phyloP scores from a whole-genome alignment of 2,888 invertebrate species.

The Tiphia femorata region DNA sequence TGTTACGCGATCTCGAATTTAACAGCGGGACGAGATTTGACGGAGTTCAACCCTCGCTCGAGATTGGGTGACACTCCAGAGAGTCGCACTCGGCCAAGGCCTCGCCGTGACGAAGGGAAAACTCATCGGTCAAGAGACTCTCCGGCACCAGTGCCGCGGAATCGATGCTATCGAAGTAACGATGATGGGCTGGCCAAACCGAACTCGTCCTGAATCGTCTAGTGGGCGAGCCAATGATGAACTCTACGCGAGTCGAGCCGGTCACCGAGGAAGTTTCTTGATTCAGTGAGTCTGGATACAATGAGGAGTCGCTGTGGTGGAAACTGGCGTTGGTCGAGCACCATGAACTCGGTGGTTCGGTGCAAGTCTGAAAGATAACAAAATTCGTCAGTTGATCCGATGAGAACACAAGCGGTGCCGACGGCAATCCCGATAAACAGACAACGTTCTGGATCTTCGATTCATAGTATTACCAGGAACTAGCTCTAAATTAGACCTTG shows the following conservation, averaged over 20 bases:
- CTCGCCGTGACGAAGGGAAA: constrained; percentile 69
- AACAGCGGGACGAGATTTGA: too few species aligned
- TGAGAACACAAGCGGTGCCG: too few species aligned
- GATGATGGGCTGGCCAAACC: constrained; percentile 58
- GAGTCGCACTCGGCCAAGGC: constrained; percentile 74
- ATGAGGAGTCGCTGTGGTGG: constrained; percentile 59
- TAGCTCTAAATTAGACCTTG: too few species aligned
- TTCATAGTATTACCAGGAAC: too few species aligned
- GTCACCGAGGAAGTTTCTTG: constrained; percentile 68
- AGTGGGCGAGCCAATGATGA: constrained; percentile 64
- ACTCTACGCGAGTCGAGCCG: constrained; percentile 72
- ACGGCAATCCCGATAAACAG: too few species aligned
- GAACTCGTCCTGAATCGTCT: constrained; percentile 68
- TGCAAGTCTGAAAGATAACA: constrained; percentile 56
- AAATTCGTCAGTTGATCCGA: too few species aligned
- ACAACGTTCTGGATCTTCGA: too few species aligned
- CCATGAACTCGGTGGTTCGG: constrained; percentile 64
- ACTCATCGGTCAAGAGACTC: constrained; percentile 67
- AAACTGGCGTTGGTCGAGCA: constrained; percentile 57
- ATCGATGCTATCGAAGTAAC: constrained; percentile 80
- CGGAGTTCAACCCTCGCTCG: constrained; percentile 48
- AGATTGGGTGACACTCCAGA: constrained; percentile 69
- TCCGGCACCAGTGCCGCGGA: constrained; percentile 65
- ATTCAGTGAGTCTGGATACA: constrained; percentile 72
- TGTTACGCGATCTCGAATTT: too few species aligned